phyloP scores from a whole-genome alignment of 2,888 invertebrate species.

The Nysson spinosus region DNA sequence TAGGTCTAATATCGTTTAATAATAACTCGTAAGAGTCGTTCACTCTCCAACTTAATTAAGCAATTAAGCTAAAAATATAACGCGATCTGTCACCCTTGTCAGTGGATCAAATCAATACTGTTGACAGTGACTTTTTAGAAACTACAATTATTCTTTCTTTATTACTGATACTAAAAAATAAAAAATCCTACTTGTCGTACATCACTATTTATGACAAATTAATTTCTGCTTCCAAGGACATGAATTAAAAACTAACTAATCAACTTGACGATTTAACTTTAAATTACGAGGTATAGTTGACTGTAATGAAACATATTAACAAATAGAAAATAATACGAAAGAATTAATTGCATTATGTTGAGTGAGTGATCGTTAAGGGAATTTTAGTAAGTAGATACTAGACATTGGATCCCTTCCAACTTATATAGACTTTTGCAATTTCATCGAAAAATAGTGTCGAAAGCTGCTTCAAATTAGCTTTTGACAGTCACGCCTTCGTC shows the following conservation, averaged over 20 bases:
- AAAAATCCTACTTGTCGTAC: too few relatives aligned
- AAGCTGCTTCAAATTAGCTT: conserved; percentile 5
- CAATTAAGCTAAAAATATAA: neutral
- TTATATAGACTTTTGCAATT: conserved; percentile 35
- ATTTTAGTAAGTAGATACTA: conserved; percentile 29
- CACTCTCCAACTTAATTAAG: neutral
- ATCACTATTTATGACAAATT: too few relatives aligned
- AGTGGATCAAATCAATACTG: neutral
- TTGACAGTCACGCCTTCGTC: neutral
- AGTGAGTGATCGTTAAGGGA: conserved; percentile 38
- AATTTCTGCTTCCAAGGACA: too few relatives aligned
- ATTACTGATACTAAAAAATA: too few relatives aligned
- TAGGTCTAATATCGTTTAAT: too few relatives aligned
- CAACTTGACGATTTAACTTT: too few relatives aligned
- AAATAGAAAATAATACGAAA: too few relatives aligned
- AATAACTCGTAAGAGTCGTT: too few relatives aligned
- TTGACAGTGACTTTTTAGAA: neutral
- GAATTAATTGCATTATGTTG: conserved; percentile 2
- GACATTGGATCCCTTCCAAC: conserved; percentile 50
- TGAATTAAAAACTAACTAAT: too few relatives aligned
- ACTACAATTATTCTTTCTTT: too few relatives aligned
- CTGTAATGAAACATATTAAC: too few relatives aligned
- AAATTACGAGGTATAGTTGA: neutral
- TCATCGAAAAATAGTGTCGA: conserved; percentile 36
- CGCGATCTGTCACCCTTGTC: conserved; percentile 28